Percentiles rank a stretch among this genome's conserved stretches.
Conservation (phyloP, 2,113 vertebrate species). For the Boleophthalmus pectinirostris region DNA sequence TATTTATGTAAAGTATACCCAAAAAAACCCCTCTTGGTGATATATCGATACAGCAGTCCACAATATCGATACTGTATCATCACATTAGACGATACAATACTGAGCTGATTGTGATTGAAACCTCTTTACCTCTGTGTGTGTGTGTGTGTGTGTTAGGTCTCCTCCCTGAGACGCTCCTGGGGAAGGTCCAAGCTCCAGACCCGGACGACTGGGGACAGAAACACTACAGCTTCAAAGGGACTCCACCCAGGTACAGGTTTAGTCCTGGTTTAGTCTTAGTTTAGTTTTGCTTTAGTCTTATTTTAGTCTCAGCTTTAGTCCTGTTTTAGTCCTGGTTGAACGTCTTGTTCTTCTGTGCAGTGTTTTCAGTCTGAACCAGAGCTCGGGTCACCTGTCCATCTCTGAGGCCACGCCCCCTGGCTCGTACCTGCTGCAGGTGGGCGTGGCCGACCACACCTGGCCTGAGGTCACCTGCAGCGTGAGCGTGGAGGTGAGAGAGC, state of each 20-base stretch:
- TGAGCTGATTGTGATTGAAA: no score
- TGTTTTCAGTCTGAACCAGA: constrained; percentile 83
- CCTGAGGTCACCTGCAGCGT: constrained; percentile 85
- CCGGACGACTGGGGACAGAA: constrained; percentile 88
- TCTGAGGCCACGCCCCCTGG: constrained; percentile 80
- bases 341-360: constrained; percentile 55
- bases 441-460: constrained; percentile 85
- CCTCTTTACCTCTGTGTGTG: no score
- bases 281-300: constrained; percentile 31
- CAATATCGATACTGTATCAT: no score
- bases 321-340: constrained; percentile 3
- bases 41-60: no score
- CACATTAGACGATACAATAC: no score
- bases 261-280: background rate
- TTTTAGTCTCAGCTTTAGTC: constrained; percentile 8
- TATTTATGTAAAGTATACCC: no score
- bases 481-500: constrained; percentile 79
- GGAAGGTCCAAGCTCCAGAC: constrained; percentile 83
- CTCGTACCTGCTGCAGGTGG: constrained; percentile 80
- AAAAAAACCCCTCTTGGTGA: no score
- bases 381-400: constrained; percentile 83
- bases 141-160: constrained; percentile 70
- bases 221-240: constrained; percentile 84
- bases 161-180: constrained; percentile 79
- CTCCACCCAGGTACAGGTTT: constrained; percentile 73